Evolutionary conservation across 1,140 invertebrate genomes (phyloP), one percentile per base, ranked within the genome.

Genomic region (Nephotettix cincticeps): DNA sequence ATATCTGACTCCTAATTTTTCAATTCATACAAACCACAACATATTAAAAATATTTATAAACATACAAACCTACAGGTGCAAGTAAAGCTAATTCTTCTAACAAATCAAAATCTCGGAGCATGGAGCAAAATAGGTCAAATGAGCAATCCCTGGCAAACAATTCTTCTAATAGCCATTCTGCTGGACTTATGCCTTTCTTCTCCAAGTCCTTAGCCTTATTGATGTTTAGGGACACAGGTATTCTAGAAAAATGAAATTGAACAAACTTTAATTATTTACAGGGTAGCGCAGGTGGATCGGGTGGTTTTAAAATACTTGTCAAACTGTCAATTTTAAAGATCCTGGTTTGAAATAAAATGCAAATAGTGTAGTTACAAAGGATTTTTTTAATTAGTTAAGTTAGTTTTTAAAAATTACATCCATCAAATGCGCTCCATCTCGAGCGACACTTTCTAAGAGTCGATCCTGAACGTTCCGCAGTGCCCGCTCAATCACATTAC

Each of bases 61-160:
- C 21, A 21, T 19, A n/a, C 19, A 4, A 19, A 61, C 56, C 56
- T 27, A 25, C 56, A 9, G 14, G 56, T 4, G 56, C 28, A 27
- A 61, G 23, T 28, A 61, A 27, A 27, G 56, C 9, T 9, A 61
- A 29, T 25, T 61, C 56, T 29, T 61, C 56, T 23, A 61, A 61
- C 27, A 61, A 9, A 29, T 61, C 56, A 61, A 61, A 61, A 11
- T 61, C 56, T 61, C 56, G 21, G 2, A 61, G 25, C 56, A 61
- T 61, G 56, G 25, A 6, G n/a, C 56, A 61, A 28, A 61, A 61
- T n/a, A 27, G 23, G 9, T 61, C 25, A n/a, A 27, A 61, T 4
- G 56, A 61, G 28, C 56, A 61, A 9, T 21, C 23, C 25, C 56
- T 14, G n/a, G 25, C 56, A 61, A 61, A 61, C 56, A 61, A n/a